Percentiles rank a stretch among this genome's conserved stretches.
These are phyloP conservation scores for Parnassius apollo DNA, from an alignment of 2,888 invertebrate species.

Conservation along the genomic window DNA sequence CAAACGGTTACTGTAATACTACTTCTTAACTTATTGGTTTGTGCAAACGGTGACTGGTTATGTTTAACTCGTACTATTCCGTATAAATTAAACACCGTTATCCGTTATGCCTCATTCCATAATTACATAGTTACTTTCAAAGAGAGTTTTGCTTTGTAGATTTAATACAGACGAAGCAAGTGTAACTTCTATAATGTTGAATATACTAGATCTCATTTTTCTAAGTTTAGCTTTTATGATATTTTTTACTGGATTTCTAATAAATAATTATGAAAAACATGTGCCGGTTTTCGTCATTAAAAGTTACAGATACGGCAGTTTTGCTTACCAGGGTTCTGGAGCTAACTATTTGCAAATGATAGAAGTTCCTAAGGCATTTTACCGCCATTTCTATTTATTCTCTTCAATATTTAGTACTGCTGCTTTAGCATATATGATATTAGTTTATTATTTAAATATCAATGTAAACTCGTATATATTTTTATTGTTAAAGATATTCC, in stretches of 20 bases:
- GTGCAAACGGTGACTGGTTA: too few relatives aligned
- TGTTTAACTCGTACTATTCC: conserved; percentile 2
- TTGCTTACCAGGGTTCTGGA: conserved; percentile 78
- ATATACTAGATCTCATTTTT: conserved; percentile 70
- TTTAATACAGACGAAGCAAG: conserved; percentile 3
- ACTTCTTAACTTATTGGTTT: too few relatives aligned
- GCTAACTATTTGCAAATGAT: conserved; percentile 68
- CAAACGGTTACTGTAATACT: conserved; percentile 9
- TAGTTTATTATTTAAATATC: conserved; percentile 72
- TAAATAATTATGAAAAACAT: conserved; percentile 84
- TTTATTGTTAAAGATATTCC: conserved; percentile 67
- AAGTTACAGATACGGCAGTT: conserved; percentile 88
- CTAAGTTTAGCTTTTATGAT: conserved; percentile 64
- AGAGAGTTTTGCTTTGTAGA: conserved; percentile 18
- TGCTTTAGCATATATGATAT: conserved; percentile 69
- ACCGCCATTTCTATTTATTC: conserved; percentile 89
- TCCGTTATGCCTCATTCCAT: conserved; percentile 30
- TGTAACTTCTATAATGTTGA: conserved; percentile 47
- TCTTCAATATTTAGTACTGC: conserved; percentile 81
- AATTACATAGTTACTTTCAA: conserved; percentile 18
- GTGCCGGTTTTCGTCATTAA: conserved; percentile 84
- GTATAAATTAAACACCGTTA: conserved; percentile 26
- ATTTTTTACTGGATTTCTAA: conserved; percentile 81
- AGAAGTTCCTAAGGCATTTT: conserved; percentile 90
- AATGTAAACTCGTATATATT: conserved; percentile 72